Base-by-base conservation (phyloP, 1,140 invertebrate genomes). In the Rhopalosiphum padi region DNA sequence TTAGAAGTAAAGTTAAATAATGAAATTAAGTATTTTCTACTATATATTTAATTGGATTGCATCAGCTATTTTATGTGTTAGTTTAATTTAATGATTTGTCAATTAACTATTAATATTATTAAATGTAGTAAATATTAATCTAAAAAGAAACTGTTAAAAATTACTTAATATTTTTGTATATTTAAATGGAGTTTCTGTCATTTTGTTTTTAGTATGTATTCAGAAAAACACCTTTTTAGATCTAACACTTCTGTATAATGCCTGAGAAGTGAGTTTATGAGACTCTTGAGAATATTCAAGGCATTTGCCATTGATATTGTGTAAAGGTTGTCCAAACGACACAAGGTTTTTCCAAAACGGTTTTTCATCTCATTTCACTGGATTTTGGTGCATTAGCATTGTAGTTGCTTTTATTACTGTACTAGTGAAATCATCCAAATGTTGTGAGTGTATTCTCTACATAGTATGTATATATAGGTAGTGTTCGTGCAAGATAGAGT, bases 341-440 rank as follows among this genome's bases (percentile, higher is more conserved):
- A n/a, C 35, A 41, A 68, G 37, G 89, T 90, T 90, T 60, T 68
- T 68, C 25, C 23, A 35, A 88, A 88, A 88, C n/a, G n/a, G 87
- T 53, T 88, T 77, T 88, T n/a, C 46, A 90, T 90, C 60, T 90
- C n/a, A 90, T 43, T 68, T 90, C 25, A 23, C 55, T 68, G 37
- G 89, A 90, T 90, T 90, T 60, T 30, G 55, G 53, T 43, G 37
- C 37, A 68, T 90, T 89, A 89, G 87, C 55, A 90, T 90, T 68
- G 53, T 68, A 90, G 89, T 90, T 90, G 15, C 15, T 90, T 90
- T 90, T 90, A 90, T 90, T 90, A 18, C 53, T 68, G 53, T 68
- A 35, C 23, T 68, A 90, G 89, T 43, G 55, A 90, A 68, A 43
- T 60, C 53, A 60, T 30, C 55, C 37, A 41, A 68, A 60, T 35